phyloP scores from a whole-genome alignment of 2,113 vertebrate genomes.

The Tretioscincus oriximinensis region DNA sequence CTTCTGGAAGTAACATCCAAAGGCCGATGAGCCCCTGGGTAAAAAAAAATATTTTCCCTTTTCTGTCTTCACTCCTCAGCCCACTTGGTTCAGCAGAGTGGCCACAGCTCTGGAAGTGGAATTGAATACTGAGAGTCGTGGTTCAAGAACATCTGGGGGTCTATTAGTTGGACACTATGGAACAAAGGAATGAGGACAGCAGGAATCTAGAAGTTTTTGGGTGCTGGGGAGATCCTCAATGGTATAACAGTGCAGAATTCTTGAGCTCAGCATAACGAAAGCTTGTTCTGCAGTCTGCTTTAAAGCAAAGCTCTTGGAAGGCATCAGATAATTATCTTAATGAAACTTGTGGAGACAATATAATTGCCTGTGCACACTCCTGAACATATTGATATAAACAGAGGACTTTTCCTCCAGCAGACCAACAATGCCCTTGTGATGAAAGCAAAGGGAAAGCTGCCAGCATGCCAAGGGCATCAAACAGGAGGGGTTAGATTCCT shows the following conservation, averaged over 20 bases:
- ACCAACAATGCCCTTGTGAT: conserved; percentile 16
- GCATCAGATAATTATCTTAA: conserved; percentile 19
- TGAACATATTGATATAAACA: conserved; percentile 35
- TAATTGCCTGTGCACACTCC: background rate
- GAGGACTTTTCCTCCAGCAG: conserved; percentile 21
- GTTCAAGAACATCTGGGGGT: too few species aligned
- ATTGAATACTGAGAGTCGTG: too few species aligned
- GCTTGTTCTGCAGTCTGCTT: background rate
- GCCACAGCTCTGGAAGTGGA: too few species aligned
- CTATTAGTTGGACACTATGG: too few species aligned
- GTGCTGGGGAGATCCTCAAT: too few species aligned
- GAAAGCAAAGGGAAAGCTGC: conserved; percentile 2
- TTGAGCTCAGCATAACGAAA: background rate
- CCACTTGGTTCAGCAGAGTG: too few species aligned
- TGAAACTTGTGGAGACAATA: background rate
- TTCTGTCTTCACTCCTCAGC: too few species aligned
- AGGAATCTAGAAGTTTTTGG: too few species aligned
- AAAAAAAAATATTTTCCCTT: too few species aligned
- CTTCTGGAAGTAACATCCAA: too few species aligned
- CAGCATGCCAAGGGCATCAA: background rate
- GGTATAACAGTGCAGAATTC: background rate
- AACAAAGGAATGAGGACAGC: too few species aligned
- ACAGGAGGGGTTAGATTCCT: background rate
- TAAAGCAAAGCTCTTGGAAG: conserved; percentile 18
- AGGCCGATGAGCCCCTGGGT: too few species aligned